Evolutionary conservation across 1,140 invertebrate genomes (phyloP).

Genomic region (Orius insidiosus): DNA sequence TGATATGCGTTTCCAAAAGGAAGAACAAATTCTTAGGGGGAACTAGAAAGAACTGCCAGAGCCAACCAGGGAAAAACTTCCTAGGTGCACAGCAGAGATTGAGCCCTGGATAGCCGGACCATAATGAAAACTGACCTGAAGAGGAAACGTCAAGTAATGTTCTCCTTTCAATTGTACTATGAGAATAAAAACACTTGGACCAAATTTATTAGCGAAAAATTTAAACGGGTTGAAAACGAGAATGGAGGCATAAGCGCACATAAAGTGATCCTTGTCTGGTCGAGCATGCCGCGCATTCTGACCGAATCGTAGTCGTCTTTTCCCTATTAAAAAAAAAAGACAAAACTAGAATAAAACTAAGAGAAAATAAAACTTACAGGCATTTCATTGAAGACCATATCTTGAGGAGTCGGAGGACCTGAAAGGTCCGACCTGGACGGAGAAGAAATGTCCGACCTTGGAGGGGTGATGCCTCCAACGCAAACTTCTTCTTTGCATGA

Average conservation of each 20-base stretch:
- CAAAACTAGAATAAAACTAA: background rate
- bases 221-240: slow-evolving; percentile 84
- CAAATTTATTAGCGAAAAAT: slow-evolving; percentile 32
- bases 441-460: slow-evolving; percentile 44
- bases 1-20: too few species aligned
- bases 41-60: too few species aligned
- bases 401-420: slow-evolving; percentile 43
- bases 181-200: slow-evolving; percentile 17
- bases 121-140: too few species aligned
- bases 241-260: slow-evolving; percentile 80
- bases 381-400: slow-evolving; percentile 14
- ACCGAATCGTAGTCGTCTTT: slow-evolving; percentile 45
- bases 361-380: background rate
- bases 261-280: slow-evolving; percentile 68
- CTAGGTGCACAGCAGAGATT: too few species aligned
- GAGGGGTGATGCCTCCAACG: slow-evolving; percentile 28
- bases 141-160: background rate
- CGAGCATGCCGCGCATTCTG: slow-evolving; percentile 48
- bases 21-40: too few species aligned
- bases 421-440: slow-evolving; percentile 46
- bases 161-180: slow-evolving; percentile 25
- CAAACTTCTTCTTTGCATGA: slow-evolving; percentile 18
- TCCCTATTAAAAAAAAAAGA: slow-evolving; percentile 24
- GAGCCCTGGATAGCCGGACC: too few species aligned
- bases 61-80: too few species aligned